Conservation (phyloP, 2,797 vertebrate species). For the Fistularia commersonii region DNA sequence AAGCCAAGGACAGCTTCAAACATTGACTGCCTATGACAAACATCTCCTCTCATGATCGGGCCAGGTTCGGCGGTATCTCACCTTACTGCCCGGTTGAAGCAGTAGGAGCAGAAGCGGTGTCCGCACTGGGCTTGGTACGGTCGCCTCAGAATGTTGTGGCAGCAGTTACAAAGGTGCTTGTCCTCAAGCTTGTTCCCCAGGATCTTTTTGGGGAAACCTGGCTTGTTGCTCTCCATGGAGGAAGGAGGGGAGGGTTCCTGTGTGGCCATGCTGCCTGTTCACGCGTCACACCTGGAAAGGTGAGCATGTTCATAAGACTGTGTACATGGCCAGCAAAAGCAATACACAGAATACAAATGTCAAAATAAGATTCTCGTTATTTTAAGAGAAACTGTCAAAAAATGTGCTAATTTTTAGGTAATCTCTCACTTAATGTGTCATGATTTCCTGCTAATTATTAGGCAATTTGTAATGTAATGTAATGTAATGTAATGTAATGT, state of each 20-base stretch:
- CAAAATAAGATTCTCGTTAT: neutral
- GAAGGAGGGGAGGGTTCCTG: conserved; percentile 83
- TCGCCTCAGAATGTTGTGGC: conserved; percentile 84
- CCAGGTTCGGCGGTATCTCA: conserved; percentile 37
- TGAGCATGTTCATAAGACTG: too few relatives aligned
- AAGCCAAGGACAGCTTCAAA: neutral
- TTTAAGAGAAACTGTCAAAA: too few relatives aligned
- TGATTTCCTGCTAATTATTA: too few relatives aligned
- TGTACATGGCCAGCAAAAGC: too few relatives aligned
- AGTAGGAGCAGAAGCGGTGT: conserved; percentile 90
- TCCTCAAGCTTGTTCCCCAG: conserved; percentile 87
- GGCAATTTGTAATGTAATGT: too few relatives aligned
- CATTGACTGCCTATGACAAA: neutral
- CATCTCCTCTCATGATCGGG: neutral
- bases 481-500: too few relatives aligned
- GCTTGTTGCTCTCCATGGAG: conserved; percentile 85
- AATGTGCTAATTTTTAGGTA: too few relatives aligned
- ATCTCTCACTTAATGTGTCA: too few relatives aligned
- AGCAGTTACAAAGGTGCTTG: conserved; percentile 91
- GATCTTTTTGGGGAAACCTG: conserved; percentile 88
- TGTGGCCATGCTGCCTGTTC: conserved; percentile 80
- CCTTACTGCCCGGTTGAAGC: conserved; percentile 88
- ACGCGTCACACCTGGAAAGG: conserved; percentile 55
- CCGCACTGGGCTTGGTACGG: conserved; percentile 92
- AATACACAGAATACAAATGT: neutral